Conservation (phyloP, 2,888 invertebrate species). For the Vanessa cardui region DNA sequence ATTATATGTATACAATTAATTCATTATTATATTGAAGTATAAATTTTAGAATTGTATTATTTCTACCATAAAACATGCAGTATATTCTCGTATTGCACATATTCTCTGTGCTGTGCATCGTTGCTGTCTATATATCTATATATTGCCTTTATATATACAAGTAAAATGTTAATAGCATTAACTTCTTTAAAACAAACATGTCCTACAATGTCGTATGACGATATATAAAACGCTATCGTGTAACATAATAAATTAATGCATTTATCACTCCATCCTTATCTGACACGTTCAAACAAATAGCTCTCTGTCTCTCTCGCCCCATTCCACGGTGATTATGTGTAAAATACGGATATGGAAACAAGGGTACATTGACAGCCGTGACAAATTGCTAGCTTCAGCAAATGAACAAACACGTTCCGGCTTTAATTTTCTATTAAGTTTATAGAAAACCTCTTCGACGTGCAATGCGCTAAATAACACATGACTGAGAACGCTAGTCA, state of each 20-base stretch:
- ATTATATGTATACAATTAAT: too few species aligned
- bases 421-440: constrained; percentile 32
- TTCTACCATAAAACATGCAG: too few species aligned
- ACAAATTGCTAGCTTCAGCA: constrained; percentile 31
- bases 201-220: not conserved
- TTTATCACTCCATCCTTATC: constrained; percentile 4
- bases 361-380: constrained; percentile 36
- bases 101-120: too few species aligned
- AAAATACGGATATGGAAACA: constrained; percentile 16
- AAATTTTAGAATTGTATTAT: too few species aligned
- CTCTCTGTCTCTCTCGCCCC: constrained; percentile 13
- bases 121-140: too few species aligned
- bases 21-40: too few species aligned
- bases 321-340: constrained; percentile 4
- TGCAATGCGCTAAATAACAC: too few species aligned
- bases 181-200: not conserved
- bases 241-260: constrained; percentile 17
- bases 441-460: not conserved
- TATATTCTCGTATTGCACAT: too few species aligned
- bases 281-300: constrained; percentile 7
- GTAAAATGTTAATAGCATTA: too few species aligned
- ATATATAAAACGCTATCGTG: constrained; percentile 18
- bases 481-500: too few species aligned
- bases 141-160: too few species aligned
- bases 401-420: constrained; percentile 30